Conservation (phyloP, 2,113 vertebrate species). For the Plotosus lineatus region DNA sequence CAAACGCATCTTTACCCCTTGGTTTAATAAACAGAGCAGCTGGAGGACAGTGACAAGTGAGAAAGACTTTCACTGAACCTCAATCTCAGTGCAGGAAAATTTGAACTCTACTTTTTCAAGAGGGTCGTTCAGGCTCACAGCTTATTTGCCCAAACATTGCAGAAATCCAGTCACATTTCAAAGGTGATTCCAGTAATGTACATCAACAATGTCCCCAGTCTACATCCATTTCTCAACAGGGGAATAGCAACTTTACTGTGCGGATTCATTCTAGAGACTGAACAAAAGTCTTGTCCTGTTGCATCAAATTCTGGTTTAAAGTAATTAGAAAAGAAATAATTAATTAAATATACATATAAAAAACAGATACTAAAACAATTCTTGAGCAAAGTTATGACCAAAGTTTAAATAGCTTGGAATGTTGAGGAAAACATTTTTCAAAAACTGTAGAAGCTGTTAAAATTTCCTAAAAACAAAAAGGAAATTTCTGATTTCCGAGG, state of each 20-base stretch:
- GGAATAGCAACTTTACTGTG: neutral
- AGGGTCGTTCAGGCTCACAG: neutral
- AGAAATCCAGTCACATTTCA: neutral
- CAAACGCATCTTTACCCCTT: neutral
- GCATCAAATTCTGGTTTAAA: too few relatives aligned
- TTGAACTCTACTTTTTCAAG: constrained; percentile 19
- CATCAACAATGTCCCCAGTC: neutral
- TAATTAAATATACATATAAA: too few relatives aligned
- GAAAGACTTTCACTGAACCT: neutral
- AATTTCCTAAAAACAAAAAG: too few relatives aligned
- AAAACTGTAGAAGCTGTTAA: too few relatives aligned
- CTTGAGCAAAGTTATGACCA: too few relatives aligned
- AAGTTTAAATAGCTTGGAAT: too few relatives aligned
- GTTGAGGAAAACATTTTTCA: too few relatives aligned
- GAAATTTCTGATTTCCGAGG: too few relatives aligned
- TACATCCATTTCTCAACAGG: neutral
- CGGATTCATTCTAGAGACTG: too few relatives aligned
- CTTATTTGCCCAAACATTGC: neutral
- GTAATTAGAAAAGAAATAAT: too few relatives aligned
- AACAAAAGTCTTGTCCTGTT: too few relatives aligned
- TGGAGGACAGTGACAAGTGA: constrained; percentile 30
- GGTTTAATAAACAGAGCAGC: constrained; percentile 33
- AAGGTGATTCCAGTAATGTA: neutral
- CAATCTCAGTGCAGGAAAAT: neutral
- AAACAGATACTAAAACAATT: too few relatives aligned